These are phyloP conservation scores for Salmo trutta DNA, from an alignment of 2,797 vertebrate genomes.

Conservation along the genomic window DNA sequence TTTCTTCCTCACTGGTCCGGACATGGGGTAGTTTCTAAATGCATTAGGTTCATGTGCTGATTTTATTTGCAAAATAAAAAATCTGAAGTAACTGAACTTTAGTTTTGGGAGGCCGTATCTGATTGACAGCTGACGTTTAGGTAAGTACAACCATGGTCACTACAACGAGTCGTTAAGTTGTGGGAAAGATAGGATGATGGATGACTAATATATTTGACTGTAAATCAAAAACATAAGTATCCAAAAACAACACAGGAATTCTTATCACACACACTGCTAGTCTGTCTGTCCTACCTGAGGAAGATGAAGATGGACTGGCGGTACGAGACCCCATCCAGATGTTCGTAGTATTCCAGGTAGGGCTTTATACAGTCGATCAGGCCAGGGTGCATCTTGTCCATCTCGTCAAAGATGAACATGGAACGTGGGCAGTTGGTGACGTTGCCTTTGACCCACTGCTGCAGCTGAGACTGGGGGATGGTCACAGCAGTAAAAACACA, in stretches of 20 bases:
- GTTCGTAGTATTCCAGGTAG: conserved; percentile 87
- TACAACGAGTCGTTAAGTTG: not conserved
- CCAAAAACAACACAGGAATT: not conserved
- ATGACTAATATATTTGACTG: not conserved
- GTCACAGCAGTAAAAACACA: not conserved
- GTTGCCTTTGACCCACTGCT: conserved; percentile 88
- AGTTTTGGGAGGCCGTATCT: not conserved
- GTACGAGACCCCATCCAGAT: conserved; percentile 86
- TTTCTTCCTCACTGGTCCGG: too few relatives aligned
- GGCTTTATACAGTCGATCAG: conserved; percentile 93
- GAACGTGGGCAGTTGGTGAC: conserved; percentile 83
- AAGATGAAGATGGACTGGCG: conserved; percentile 91
- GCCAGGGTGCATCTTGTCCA: conserved; percentile 91
- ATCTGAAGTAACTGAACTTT: too few relatives aligned
- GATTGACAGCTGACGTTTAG: not conserved
- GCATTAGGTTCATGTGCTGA: too few relatives aligned
- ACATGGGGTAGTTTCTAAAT: too few relatives aligned
- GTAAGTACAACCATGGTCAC: not conserved
- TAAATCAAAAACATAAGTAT: not conserved
- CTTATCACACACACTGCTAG: not conserved
- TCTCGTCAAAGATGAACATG: conserved; percentile 94
- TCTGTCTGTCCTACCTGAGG: conserved; percentile 78
- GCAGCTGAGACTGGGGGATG: conserved; percentile 80
- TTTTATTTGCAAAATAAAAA: too few relatives aligned
- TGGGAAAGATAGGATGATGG: not conserved